Evolutionary conservation across 2,113 vertebrate species (phyloP), one percentile per base, ranked within the genome.

Genomic region (Seriola dumerili): DNA sequence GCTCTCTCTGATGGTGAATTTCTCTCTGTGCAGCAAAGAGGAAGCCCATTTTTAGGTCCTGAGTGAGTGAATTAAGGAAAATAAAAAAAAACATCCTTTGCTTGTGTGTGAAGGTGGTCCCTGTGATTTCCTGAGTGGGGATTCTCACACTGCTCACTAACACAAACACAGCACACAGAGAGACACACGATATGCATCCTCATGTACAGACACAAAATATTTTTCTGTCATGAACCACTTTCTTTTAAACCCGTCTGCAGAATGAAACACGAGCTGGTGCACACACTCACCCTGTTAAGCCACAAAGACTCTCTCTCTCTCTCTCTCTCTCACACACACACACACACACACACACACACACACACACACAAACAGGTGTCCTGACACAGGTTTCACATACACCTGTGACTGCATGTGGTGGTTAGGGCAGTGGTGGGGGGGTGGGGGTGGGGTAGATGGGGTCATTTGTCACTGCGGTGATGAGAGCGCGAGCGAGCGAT

Each of bases 41-140:
- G 91, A 94, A 91, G 83, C 64, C 65, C 85, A 80, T 79, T 92
- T 94, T 84, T 86, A 81, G 80, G 84, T 88, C 59, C 68, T 84
- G 61, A 50, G 50, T 66, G 86, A 89, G 78, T n/a, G 48, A 83
- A 93, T 85, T 52, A 44, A 10, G 62, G 76, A 71, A 76, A 76
- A 80, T 10, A 21, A 55, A 46, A 23, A 12, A 44, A 87, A 81
- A 86, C 84, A 91, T 89, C 84, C 83, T 90, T 80, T 91, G 62
- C 67, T 66, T n/a, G 34, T 48, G 63, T 62, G 59, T 75, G 66
- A 67, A 83, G 61, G 76, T 55, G 52, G 75, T 69, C 59, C 44
- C 72, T 74, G 58, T 50, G 66, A 83, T 86, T 92, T 92, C 84
- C 91, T 90, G 80, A 86, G 71, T 44, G 14, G 70, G 16, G 54